Evolutionary conservation across 2,113 vertebrate species (phyloP), one percentile per base, ranked within the genome.

Genomic region (Notothenia coriiceps): DNA sequence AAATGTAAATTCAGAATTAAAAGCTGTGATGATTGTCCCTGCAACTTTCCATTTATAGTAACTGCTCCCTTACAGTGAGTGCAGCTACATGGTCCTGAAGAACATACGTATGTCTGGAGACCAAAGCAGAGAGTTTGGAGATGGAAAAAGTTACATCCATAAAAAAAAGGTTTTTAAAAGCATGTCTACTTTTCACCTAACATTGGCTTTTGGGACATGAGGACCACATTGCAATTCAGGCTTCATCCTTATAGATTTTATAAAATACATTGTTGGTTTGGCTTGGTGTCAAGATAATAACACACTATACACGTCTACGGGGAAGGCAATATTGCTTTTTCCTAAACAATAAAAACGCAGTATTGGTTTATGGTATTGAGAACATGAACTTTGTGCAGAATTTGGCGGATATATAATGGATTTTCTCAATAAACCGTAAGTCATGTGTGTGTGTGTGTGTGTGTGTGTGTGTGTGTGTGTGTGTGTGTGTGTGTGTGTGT

Each of bases 341-440:
- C 54, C 52, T 77, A 71, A 65, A 40, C 79, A 82, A 83, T 76
- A 78, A 62, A 82, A 89, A 86, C 73, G 56, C 51, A 72, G 79
- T 82, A 85, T 65, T 33, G 47, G 68, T 73, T 69, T 52, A 83
- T 66, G 55, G 63, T 82, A 88, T 82, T 66, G 79, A 77, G 65
- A 82, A 76, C 3, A 22, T 92, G 82, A 88, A 88, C 86, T 86
- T 79, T 86, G 65, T 71, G 65, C 57, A 82, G 82, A 80, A 80
- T 43, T 82, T 56, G 22, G 80, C 65, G 11, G 43, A 70, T 64
- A 65, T 33, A 60, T 72, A 86, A 86, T 86, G 72, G 56, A 64
- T 85, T 89, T 84, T 77, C 20, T 17, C 72, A 66, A 70, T 43
- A 72, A 35, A 55, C 57, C 55, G 56, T 52, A 72, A 83, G 74